Evolutionary conservation across 2,113 vertebrate species (phyloP).

Genomic region (Damaliscus lunatus): DNA sequence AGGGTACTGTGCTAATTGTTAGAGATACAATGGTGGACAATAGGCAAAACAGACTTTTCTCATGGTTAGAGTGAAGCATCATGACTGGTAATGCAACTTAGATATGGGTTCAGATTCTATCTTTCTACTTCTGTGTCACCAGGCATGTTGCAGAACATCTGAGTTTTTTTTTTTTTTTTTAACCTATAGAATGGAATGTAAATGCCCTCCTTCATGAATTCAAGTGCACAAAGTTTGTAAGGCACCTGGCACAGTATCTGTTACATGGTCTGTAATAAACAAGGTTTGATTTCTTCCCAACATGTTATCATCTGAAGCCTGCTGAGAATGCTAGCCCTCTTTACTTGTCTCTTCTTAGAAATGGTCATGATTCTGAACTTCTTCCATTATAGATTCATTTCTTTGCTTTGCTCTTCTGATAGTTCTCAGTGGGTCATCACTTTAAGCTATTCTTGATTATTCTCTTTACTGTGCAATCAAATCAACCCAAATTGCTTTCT

Average conservation of each 20-base stretch:
- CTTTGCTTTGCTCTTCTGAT: background rate
- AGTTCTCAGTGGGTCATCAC: background rate
- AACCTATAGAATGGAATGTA: background rate
- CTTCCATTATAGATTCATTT: background rate
- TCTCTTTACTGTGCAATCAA: background rate
- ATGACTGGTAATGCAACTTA: background rate
- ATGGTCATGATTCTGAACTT: background rate
- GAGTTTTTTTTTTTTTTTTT: background rate
- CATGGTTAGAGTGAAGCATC: background rate
- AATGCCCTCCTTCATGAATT: background rate
- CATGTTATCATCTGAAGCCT: background rate
- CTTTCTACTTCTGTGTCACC: background rate
- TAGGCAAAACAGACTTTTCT: background rate
- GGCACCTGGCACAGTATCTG: background rate
- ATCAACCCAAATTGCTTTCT: background rate
- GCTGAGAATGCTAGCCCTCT: background rate
- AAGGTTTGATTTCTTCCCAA: background rate
- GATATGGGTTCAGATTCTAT: background rate
- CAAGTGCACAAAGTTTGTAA: background rate
- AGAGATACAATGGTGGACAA: background rate
- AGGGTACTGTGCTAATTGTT: background rate
- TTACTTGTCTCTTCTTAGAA: background rate
- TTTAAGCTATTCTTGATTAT: background rate
- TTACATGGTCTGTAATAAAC: background rate
- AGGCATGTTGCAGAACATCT: background rate